Evolutionary conservation across 2,113 vertebrate species (phyloP).

Genomic region (Tangachromis dhanisi): DNA sequence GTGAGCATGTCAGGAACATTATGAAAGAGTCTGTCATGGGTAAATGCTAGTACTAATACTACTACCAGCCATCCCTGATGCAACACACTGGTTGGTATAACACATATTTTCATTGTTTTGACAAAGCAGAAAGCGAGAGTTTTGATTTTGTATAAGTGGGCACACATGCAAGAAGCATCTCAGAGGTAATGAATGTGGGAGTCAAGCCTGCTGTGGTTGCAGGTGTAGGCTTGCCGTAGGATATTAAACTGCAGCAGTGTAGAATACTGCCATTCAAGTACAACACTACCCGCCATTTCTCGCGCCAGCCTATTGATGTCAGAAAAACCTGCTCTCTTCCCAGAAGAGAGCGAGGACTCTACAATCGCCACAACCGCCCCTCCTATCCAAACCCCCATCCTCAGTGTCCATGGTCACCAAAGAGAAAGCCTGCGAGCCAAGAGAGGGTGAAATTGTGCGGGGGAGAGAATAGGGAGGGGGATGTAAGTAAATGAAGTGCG

Average conservation of each 20-base stretch:
- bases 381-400: neutral
- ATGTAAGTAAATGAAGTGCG: slow-evolving; percentile 52
- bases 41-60: neutral
- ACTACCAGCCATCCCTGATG: slow-evolving; percentile 9
- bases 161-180: neutral
- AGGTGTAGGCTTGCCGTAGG: slow-evolving; percentile 51
- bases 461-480: slow-evolving; percentile 22
- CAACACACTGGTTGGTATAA: neutral
- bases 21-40: slow-evolving; percentile 3
- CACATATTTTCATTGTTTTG: slow-evolving; percentile 43
- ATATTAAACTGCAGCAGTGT: slow-evolving; percentile 22
- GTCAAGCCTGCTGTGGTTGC: slow-evolving; percentile 57
- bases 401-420: slow-evolving; percentile 27
- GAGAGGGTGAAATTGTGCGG: slow-evolving; percentile 40
- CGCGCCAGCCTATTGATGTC: slow-evolving; percentile 54
- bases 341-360: slow-evolving; percentile 57
- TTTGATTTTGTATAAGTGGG: slow-evolving; percentile 8
- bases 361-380: slow-evolving; percentile 42
- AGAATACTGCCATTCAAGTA: slow-evolving; percentile 19
- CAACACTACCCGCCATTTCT: slow-evolving; percentile 20
- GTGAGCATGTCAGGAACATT: neutral
- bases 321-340: slow-evolving; percentile 74
- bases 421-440: slow-evolving; percentile 32
- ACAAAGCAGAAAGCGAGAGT: neutral
- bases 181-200: slow-evolving; percentile 60